Base-by-base conservation (phyloP, 2,113 vertebrate genomes). In the Muscicapa adusta region DNA sequence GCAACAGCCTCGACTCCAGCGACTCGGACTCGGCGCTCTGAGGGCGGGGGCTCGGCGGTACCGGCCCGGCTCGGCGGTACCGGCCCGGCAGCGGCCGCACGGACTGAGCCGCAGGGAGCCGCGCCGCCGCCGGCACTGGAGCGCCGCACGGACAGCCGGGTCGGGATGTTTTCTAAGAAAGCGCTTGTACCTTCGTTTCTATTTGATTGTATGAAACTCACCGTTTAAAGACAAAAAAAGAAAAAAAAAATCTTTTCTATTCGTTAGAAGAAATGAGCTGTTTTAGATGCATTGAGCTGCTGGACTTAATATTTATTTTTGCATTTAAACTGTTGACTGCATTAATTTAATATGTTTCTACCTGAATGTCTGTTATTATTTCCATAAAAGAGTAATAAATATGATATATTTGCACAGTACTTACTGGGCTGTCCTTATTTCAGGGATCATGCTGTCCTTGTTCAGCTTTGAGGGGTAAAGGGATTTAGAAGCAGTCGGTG, bases 21-120 rank as follows among this genome's bases (percentile, higher is more conserved):
- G 99, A 99, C 97, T 99, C 99, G 16, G 99, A 99, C 97, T 99
- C 98, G 38, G 97, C 99, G 15, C 98, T 99, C 90, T 99, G 98
- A 99, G 72, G 18, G 43, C 61, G 33, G 58, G 58, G 40, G 40
- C 16, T 19, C 78, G 25, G 72, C 56, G 23, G 56, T 45, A 40
- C 58, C 33, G 58, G 33, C 40, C 28, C 67, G 68, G 66, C 47
- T 24, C 79, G 26, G 73, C 58, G 22, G 60, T 43, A 45, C 26
- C 34, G 58, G n/a, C 42, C n/a, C 68, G 70, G 67, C 57, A 8
- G 8, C 56, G 29, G 62, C n/a, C 25, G 65, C 62, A 42, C 28
- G 77, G 91, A 91, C 91, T 76, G 88, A 43, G 86, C 87, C 20
- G 78, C 78, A 14, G 33, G 25, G 83, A 91, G 77, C 76, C 38